Evolutionary conservation across 2,113 vertebrate species (phyloP).

Genomic region (Corythaixoides concolor): DNA sequence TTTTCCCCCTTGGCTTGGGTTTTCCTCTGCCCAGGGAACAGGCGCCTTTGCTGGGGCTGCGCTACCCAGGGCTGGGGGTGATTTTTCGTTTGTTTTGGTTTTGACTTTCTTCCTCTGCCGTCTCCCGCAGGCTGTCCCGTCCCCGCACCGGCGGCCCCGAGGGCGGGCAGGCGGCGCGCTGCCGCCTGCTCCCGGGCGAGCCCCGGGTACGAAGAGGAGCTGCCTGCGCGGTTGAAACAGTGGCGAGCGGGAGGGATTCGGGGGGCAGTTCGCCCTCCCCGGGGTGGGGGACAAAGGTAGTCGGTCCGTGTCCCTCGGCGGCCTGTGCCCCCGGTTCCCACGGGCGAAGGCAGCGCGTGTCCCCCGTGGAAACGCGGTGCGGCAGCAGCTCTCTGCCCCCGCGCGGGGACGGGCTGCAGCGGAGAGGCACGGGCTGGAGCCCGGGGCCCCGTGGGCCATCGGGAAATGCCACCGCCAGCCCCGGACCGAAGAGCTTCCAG

Average conservation of each 20-base stretch:
- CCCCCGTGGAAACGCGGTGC: not conserved
- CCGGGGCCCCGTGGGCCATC: not conserved
- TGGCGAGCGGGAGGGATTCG: not conserved
- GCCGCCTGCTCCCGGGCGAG: not conserved
- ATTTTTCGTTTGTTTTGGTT: slow-evolving; percentile 48
- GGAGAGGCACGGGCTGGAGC: not conserved
- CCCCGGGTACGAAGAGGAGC: not conserved
- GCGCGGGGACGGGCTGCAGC: not conserved
- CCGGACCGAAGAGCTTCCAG: not conserved
- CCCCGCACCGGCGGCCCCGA: not conserved
- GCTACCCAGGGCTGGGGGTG: not conserved
- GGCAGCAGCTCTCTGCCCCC: not conserved
- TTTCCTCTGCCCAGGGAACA: not conserved
- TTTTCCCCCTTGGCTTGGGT: not conserved
- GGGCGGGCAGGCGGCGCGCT: not conserved
- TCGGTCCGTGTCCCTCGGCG: not conserved
- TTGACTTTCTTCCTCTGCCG: not conserved
- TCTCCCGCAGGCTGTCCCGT: not conserved
- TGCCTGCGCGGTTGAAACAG: not conserved
- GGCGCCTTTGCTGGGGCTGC: not conserved
- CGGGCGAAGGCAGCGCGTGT: not conserved
- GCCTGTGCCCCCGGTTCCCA: not conserved
- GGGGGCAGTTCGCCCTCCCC: not conserved
- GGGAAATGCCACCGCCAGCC: not conserved
- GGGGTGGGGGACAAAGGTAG: not conserved